Evolutionary conservation across 2,113 vertebrate genomes (phyloP), one percentile per base, ranked within the genome.

Genomic region (Eurypyga helias): DNA sequence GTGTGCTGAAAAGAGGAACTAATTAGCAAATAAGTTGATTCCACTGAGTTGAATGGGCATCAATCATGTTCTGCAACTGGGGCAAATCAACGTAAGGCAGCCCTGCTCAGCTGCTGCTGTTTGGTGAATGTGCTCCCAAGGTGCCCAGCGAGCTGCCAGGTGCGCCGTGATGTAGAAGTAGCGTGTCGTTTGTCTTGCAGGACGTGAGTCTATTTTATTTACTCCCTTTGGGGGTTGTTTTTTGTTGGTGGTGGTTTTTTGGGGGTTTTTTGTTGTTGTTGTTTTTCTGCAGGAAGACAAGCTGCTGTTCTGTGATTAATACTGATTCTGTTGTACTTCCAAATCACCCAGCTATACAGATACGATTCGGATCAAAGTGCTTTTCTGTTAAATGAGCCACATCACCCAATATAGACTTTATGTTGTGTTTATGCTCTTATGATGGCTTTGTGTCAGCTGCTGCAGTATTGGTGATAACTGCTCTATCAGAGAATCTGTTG

Each of bases 11-110:
- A 64, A 83, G 26, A 78, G 43, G 77, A 87, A 82, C 38, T 89
- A 82, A 94, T 87, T 57, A 87, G 49, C 51, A 92, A 75, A 49
- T 45, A 84, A 84, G 29, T 55, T 75, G 34, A 21, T 82, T 89
- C 48, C 70, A 69, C 29, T 4, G 38, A 72, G 33, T 0, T 72
- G 80, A 92, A 48, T 10, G 65, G 51, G 55, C 57, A 84, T 89
- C 81, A 84, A 78, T 92, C 83, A 91, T 7, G 0, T 38, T 11
- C 51, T 87, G 43, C 72, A 64, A 16, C 29, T 64, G 77, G 8
- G 38, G 10, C 33, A 43, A 10, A 52, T 16, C 25, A 25, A 14
- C 0, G 0, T 1, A 1, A 4, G 36, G 25, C 62, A 57, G 73
- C 29, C 9, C 18, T 1, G 7, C 58, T 60, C 45, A 23, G 25